Base-by-base conservation (phyloP, 2,797 vertebrate species). In the Pangasius mekongensis region DNA sequence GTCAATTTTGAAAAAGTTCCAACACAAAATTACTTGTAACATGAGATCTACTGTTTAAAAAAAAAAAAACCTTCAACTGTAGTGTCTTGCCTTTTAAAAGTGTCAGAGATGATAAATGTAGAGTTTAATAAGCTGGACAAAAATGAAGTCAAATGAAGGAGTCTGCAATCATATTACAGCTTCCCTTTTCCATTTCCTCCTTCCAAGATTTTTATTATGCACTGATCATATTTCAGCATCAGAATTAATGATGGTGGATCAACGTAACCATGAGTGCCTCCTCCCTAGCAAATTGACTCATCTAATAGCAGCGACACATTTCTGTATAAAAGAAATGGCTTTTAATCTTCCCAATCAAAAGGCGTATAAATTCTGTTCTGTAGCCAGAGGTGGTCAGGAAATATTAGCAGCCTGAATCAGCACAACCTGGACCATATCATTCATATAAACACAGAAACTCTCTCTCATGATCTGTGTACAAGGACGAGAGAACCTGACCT, bases 291-390 rank as follows among this genome's bases (percentile, higher is more conserved):
- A 88, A 89, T 82, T 22, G 56, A 92, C 89, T 88, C 87, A 71
- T 90, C 94, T 92, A 93, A 69, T 62, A 84, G 87, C 87, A 86
- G 83, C 90, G 90, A 92, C 93, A 90, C 91, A 89, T 84, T 85
- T 22, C 52, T 91, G 88, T 88, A 94, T 91, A 91, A 33, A 91
- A 90, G 88, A 91, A 94, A 93, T 86, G 71, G 89, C 91, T 94
- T 94, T 94, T 93, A 93, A 95, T 95, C 93, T 92, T 85, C 67
- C 89, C 91, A 93, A 88, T 94, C 92, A 94, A 91, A 87, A 89
- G 89, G 90, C 60, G 36, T 18, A 81, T 92, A 90, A 43, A 92
- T 94, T 93, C 77, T 73, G 52, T 91, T 62, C 60, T 74, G 86
- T 84, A 66, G 87, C 36, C 8, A 3, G 8, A 71, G 66, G 62